phyloP scores from a whole-genome alignment of 2,113 vertebrate genomes.

The Orycteropus afer region DNA sequence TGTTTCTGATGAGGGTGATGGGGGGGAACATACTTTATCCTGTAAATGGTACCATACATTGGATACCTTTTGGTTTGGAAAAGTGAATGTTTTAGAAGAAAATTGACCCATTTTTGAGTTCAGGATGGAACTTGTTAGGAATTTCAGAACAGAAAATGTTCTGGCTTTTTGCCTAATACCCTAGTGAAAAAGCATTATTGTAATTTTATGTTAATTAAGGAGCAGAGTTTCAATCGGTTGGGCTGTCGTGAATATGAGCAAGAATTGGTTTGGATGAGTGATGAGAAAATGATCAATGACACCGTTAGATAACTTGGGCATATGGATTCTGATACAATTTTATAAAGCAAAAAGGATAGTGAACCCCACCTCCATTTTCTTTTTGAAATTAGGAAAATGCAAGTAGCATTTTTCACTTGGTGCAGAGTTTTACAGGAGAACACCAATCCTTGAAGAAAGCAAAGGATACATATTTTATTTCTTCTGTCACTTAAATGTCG shows the following conservation, averaged over 20 bases:
- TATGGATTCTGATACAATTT: background rate
- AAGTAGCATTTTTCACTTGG: background rate
- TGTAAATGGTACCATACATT: background rate
- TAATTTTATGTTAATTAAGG: background rate
- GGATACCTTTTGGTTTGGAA: background rate
- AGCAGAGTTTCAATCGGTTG: background rate
- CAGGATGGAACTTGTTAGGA: background rate
- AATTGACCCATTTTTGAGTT: background rate
- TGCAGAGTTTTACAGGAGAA: background rate
- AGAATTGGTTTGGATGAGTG: background rate
- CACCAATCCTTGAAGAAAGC: background rate
- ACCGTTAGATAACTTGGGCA: background rate
- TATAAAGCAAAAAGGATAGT: background rate
- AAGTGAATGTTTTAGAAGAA: background rate
- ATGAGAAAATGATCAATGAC: background rate
- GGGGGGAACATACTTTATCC: background rate
- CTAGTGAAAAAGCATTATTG: background rate
- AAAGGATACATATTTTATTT: background rate
- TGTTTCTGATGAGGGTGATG: background rate
- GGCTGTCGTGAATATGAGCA: background rate
- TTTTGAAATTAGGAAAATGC: conserved; percentile 5
- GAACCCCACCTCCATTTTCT: background rate
- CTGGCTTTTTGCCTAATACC: background rate
- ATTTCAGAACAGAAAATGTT: background rate
- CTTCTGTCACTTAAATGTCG: background rate